Conservation (phyloP, 2,113 vertebrate species). For the Rhabdomys dilectus region DNA sequence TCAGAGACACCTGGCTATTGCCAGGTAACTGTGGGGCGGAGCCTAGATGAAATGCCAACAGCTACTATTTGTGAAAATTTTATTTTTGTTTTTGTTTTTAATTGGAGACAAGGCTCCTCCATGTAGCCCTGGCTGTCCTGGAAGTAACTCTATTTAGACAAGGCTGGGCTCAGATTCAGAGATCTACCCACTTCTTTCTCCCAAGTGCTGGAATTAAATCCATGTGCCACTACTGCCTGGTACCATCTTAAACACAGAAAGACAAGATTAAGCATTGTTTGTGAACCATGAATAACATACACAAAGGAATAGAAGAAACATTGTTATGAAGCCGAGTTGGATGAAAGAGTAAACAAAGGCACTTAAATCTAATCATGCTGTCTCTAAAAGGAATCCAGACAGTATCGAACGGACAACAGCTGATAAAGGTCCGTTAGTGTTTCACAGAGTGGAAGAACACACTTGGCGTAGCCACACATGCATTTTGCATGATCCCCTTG, state of each 20-base stretch:
- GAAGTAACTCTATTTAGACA: too few relatives aligned
- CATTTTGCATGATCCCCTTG: background rate
- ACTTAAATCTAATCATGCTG: background rate
- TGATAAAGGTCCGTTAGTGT: background rate
- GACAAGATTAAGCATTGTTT: background rate
- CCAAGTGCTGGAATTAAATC: too few relatives aligned
- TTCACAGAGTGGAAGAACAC: background rate
- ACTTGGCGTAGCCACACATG: background rate
- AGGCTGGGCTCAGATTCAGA: too few relatives aligned
- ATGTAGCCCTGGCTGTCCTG: too few relatives aligned
- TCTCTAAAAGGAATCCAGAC: background rate
- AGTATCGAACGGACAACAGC: background rate
- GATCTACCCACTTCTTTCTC: too few relatives aligned
- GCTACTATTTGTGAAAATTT: background rate
- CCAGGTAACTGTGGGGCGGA: too few relatives aligned
- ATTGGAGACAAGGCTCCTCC: background rate
- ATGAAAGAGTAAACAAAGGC: background rate
- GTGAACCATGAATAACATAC: background rate
- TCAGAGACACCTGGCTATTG: too few relatives aligned
- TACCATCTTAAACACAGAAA: conserved; percentile 17
- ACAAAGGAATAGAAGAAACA: background rate
- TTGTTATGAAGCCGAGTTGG: background rate
- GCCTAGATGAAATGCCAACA: too few relatives aligned
- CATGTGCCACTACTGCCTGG: background rate
- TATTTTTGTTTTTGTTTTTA: background rate